Base-by-base conservation (phyloP, 2,797 vertebrate species). In the Vultur gryphus region DNA sequence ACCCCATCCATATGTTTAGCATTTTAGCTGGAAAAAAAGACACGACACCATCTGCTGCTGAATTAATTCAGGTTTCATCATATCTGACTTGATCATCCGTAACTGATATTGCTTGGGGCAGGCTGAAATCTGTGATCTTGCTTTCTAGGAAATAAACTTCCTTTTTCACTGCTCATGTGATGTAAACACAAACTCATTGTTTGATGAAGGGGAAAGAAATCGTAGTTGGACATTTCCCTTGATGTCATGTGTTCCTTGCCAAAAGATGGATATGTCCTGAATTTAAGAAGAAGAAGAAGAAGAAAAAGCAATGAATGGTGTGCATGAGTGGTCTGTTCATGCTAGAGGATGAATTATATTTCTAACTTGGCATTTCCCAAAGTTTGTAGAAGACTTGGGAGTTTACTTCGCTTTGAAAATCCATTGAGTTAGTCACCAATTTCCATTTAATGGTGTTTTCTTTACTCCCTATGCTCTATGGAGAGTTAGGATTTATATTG, bases 81-180 rank as follows among this genome's bases (percentile, higher is more conserved):
- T 67, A 59, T 87, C 73, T 46, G 76, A 80, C 52, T 91, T 11
- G 49, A 80, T 93, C 81, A 89, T 58, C 86, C 7, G 11, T 95
- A 95, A 71, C 86, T 95, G 94, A 84, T 90, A 87, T 25, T 96
- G 90, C 97, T 95, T 77, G 88, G 65, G 94, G 93, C 92, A 51
- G 67, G 33, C 41, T 91, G 67, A 77, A 77, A 48, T 89, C 67
- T 85, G 37, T 67, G 67, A n/a, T 95, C 75, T 61, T 39, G 84
- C 92, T 97, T 95, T 97, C 97, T 84, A 97, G 96, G 96, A 97
- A 96, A 69, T 46, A 80, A 62, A 70, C 66, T 93, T 97, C 35
- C 37, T 39, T 79, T 82, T 84, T 66, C 25, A 51, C n/a, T 6
- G 18, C 73, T 73, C 0, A 0, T 52, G 43, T 75, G 75, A 39